These are phyloP conservation scores for Silurus glanis DNA, from an alignment of 2,113 vertebrate species.

Conservation along the genomic window DNA sequence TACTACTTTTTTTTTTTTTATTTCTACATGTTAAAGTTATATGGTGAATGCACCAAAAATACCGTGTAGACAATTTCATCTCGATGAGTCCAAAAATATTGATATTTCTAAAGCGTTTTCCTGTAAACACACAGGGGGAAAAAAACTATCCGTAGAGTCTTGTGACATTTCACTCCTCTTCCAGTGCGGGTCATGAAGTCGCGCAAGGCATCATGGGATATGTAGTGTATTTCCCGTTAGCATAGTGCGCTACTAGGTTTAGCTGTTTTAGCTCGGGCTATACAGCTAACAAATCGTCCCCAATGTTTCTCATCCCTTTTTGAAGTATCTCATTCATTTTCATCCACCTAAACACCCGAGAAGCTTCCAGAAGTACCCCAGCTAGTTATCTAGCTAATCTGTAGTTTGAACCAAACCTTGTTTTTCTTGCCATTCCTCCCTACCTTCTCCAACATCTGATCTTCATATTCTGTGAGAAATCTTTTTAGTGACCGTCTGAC, in stretches of 20 bases:
- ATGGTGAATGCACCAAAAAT: neutral
- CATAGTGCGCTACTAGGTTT: neutral
- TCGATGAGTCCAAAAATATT: no score
- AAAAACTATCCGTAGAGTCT: constrained; percentile 73
- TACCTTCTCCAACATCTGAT: neutral
- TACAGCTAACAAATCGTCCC: neutral
- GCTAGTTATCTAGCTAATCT: neutral
- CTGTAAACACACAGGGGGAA: constrained; percentile 63
- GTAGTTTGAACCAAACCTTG: neutral
- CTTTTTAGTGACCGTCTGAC: neutral
- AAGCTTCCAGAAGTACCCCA: neutral
- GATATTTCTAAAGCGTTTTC: neutral
- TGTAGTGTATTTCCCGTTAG: constrained; percentile 56
- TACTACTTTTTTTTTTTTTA: neutral
- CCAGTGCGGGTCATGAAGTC: constrained; percentile 62
- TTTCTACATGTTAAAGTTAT: neutral
- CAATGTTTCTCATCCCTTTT: neutral
- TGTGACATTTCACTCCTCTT: constrained; percentile 80
- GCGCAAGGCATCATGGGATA: constrained; percentile 67
- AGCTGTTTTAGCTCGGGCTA: neutral
- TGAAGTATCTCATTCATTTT: no score
- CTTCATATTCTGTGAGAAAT: neutral
- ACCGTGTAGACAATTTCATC: neutral
- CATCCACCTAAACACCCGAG: no score
- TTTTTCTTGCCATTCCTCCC: neutral